Base-by-base conservation (phyloP, 2,113 vertebrate species). In the Megaceryle maxima region DNA sequence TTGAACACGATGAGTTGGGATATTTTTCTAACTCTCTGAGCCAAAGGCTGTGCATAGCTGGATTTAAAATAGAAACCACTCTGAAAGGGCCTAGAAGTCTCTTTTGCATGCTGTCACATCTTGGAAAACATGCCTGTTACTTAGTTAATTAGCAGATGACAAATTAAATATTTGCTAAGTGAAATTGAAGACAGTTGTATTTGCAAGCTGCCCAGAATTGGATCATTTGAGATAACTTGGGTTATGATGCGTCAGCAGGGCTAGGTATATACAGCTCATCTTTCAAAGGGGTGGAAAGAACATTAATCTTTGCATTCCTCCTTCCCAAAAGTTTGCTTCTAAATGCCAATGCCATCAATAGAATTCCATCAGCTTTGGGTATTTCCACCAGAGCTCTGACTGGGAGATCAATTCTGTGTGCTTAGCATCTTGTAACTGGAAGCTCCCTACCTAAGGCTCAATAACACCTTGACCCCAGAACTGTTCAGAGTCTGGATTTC, bases 111-210 rank as follows among this genome's bases (percentile, higher is more conserved):
- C 39, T 75, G 68, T 68, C 87, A 86, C 89, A 39, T 44, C 94
- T 91, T 84, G 70, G 75, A 79, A 92, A 81, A 55, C 18, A 17
- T 79, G 62, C 66, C 76, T 84, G 67, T 44, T 74, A 70, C 60
- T 95, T 89, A 75, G 85, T 92, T 96, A 97, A 97, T 96, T 91
- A 95, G 46, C 48, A 70, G 74, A 37, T 75, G 96, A 76, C 83
- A 96, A 96, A 96, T 73, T 83, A 96, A 96, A 79, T 56, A 57
- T 87, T 77, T 77, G 95, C 33, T 73, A 70, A 97, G 72, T 77
- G 92, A 56, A 95, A 97, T 7, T 68, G 78, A 60, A 97, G 93
- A 64, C 19, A n/a, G 13, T 59, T n/a, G 50, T 43, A 29, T 37
- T 33, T 84, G 68, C 55, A 39, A 46, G 37, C 48, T 76, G 88